These are phyloP conservation scores for Ectobius pallidus DNA, from an alignment of 2,888 invertebrate genomes.

Conservation along the genomic window DNA sequence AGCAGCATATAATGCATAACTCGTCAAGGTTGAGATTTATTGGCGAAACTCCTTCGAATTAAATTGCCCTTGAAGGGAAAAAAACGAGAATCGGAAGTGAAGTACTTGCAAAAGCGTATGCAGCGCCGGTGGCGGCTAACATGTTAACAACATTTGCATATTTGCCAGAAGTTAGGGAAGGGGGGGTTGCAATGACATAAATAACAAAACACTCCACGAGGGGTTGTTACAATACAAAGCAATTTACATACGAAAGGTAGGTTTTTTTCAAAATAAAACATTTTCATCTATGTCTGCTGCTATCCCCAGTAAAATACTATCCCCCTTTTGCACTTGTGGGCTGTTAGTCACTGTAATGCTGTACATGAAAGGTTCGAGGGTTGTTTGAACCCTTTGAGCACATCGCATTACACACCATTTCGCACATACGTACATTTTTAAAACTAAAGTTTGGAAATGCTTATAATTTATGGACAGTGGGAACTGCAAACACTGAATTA, in stretches of 20 bases:
- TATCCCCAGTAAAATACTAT: neutral
- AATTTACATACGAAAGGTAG: slow-evolving; percentile 28
- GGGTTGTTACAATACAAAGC: too few species aligned
- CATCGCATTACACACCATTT: slow-evolving; percentile 27
- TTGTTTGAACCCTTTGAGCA: slow-evolving; percentile 25
- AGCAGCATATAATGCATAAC: too few species aligned
- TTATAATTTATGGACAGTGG: slow-evolving; percentile 12
- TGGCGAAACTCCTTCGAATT: too few species aligned
- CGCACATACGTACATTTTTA: slow-evolving; percentile 1
- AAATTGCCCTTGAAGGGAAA: neutral
- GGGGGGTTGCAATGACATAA: neutral
- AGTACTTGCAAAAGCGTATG: neutral
- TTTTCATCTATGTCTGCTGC: neutral
- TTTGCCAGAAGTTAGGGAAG: too few species aligned
- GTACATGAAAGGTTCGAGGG: neutral
- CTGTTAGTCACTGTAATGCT: slow-evolving; percentile 20
- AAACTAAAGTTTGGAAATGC: slow-evolving; percentile 6
- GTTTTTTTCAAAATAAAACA: slow-evolving; percentile 9
- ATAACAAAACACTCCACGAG: too few species aligned
- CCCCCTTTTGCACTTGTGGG: slow-evolving; percentile 13
- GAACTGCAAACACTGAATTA: slow-evolving; percentile 25
- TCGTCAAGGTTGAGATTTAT: neutral
- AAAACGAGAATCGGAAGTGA: neutral
- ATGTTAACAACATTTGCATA: slow-evolving; percentile 9
- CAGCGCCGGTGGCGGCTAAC: neutral